A percentile compares a stretch with the other conserved stretches of the same genome.
Conservation (phyloP, 2,797 vertebrate species). For the Psittacula derbiana region DNA sequence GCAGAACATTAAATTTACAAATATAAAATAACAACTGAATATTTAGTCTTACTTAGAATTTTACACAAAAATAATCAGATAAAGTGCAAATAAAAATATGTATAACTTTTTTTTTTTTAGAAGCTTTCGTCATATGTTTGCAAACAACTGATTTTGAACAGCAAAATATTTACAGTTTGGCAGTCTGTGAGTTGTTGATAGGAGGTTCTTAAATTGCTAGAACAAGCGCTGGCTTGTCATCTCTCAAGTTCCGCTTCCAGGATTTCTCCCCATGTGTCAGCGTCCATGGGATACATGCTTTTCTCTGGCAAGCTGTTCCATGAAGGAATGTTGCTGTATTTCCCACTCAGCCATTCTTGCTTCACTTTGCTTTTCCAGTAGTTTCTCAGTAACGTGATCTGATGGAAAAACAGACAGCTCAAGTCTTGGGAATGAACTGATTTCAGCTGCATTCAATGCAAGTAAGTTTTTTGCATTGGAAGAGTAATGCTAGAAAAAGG, state of each 20-base stretch:
- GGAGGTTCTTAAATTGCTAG: not conserved
- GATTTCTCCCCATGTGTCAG: conserved; percentile 89
- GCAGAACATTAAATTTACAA: conserved; percentile 1
- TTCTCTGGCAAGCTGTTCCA: conserved; percentile 76
- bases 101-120: not conserved
- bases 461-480: not conserved
- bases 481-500: not conserved
- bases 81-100: conserved; percentile 56
- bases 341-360: conserved; percentile 85
- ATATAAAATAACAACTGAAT: conserved; percentile 4
- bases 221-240: conserved; percentile 42
- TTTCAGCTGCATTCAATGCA: not conserved
- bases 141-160: not conserved
- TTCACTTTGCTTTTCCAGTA: conserved; percentile 86
- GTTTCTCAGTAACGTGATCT: conserved; percentile 88
- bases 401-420: conserved; percentile 14
- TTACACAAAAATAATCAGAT: conserved; percentile 12
- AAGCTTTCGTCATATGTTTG: not conserved
- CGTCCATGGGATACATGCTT: conserved; percentile 85
- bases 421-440: not conserved
- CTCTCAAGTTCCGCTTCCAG: conserved; percentile 89
- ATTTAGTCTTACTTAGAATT: not conserved
- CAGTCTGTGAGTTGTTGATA: not conserved
- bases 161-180: not conserved
- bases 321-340: conserved; percentile 85